Base-by-base conservation (phyloP, 2,797 vertebrate genomes). In the Cyprinodon diabolis region DNA sequence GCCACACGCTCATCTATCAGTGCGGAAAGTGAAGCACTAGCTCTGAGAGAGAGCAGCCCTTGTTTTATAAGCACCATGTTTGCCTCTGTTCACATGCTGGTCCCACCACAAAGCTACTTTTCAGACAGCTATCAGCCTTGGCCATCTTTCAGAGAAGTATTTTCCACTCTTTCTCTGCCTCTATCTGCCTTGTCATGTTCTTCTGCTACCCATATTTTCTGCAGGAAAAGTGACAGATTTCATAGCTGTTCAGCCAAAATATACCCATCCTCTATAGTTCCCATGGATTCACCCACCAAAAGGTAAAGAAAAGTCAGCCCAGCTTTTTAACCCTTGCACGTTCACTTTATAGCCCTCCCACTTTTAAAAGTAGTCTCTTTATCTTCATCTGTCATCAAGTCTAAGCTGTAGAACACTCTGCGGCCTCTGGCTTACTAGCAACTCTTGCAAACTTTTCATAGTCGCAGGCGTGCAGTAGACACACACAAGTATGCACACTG, bases 321-420 rank as follows among this genome's bases (percentile, higher is more conserved):
- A 83, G 65, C 45, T 68, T 79, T 75, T 79, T 92, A 72, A 80
- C 92, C 89, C 92, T 94, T 86, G 82, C 76, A 12, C 14, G 45
- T 68, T 81, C 80, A 74, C 77, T 66, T 23, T 85, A 90, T 78
- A 78, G 72, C 79, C 84, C 87, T 85, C 88, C 90, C 81, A 84
- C 69, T 86, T 92, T 91, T 87, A 84, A 92, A 87, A 90, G 88
- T 80, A 80, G 75, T 76, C 81, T 91, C 92, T 94, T 94, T 92
- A 93, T 95, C 91, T 93, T 94, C 82, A 91, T 94, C 91, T 92
- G 89, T 95, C 94, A 94, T 94, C 90, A 63, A 84, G 76, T 85
- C 81, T 84, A 87, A 83, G 84, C 82, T 83, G 72, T 63, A 87
- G 72, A 83, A 79, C 76, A 87, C 87, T 89, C 80, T 65, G 72